These are phyloP conservation scores for Stegodyphus dumicola DNA, from an alignment of 1,140 invertebrate genomes.

Conservation along the genomic window DNA sequence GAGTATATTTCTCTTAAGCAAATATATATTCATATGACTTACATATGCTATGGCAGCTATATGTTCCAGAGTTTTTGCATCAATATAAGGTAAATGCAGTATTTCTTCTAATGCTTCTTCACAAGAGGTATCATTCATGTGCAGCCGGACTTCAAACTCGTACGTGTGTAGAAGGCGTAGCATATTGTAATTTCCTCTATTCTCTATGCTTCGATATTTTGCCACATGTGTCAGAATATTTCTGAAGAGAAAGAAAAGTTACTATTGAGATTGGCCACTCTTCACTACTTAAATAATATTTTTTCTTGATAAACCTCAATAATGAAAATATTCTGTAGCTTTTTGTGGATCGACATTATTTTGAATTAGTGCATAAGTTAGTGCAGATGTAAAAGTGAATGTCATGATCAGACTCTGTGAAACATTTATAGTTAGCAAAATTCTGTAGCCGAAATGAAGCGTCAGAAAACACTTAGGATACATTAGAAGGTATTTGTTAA, in stretches of 20 bases:
- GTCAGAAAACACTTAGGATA: too few species aligned
- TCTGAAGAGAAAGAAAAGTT: background rate
- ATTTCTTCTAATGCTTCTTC: background rate
- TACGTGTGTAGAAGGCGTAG: background rate
- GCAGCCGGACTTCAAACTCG: background rate
- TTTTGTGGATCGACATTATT: background rate
- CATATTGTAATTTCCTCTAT: background rate
- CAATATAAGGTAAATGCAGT: background rate
- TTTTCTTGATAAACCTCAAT: background rate
- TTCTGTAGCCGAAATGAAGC: background rate
- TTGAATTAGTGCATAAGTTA: background rate
- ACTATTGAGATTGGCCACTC: background rate
- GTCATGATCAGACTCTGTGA: background rate
- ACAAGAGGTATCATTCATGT: background rate
- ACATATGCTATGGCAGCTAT: background rate
- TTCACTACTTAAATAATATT: background rate
- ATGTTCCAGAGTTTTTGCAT: conserved; percentile 2
- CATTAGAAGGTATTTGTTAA: too few species aligned
- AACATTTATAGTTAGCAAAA: background rate
- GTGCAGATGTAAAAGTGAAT: background rate
- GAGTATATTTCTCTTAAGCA: background rate
- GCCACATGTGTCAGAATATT: background rate
- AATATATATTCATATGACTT: background rate
- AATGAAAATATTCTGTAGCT: background rate
- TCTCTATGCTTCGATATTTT: background rate